These are phyloP conservation scores for Palythoa heliodiscus DNA, from an alignment of 92 coral and sea anemone species.

Conservation along the genomic window DNA sequence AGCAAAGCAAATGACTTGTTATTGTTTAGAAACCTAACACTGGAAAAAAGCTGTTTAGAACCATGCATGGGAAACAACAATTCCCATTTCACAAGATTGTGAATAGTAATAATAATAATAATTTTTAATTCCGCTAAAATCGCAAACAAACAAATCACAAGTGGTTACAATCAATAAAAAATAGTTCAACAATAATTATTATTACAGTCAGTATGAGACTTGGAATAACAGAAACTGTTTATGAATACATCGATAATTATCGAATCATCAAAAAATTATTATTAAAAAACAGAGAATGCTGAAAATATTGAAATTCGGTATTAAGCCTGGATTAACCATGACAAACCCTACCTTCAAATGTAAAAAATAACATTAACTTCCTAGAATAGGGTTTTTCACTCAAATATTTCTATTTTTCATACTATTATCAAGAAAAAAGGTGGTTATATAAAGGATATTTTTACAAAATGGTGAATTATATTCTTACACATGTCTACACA, in stretches of 20 bases:
- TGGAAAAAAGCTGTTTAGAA: constrained; percentile 12
- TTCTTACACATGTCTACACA: constrained; percentile 10
- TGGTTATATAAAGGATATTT: constrained; percentile 11
- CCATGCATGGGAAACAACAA: constrained; percentile 15
- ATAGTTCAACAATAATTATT: constrained; percentile 7
- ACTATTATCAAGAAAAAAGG: constrained; percentile 12
- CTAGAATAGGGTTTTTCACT: constrained; percentile 7
- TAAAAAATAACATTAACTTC: constrained; percentile 10
- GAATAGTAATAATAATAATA: constrained; percentile 6
- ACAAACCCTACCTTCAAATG: constrained; percentile 7
- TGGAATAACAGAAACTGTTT: constrained; percentile 12
- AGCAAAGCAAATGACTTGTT: constrained; percentile 11
- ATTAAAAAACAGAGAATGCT: constrained; percentile 7
- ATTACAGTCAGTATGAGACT: constrained; percentile 11
- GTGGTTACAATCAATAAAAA: constrained; percentile 12
- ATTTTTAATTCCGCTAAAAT: constrained; percentile 4
- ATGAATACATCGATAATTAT: constrained; percentile 4
- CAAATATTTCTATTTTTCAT: constrained; percentile 7
- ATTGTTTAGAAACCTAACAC: constrained; percentile 12
- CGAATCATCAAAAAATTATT: constrained; percentile 8
- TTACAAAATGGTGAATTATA: constrained; percentile 11
- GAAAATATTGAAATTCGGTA: constrained; percentile 8
- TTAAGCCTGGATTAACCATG: constrained; percentile 4
- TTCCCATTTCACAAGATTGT: constrained; percentile 4
- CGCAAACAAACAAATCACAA: constrained; percentile 3